Evolutionary conservation across 2,113 vertebrate species (phyloP).

Genomic region (Rostratula benghalensis): DNA sequence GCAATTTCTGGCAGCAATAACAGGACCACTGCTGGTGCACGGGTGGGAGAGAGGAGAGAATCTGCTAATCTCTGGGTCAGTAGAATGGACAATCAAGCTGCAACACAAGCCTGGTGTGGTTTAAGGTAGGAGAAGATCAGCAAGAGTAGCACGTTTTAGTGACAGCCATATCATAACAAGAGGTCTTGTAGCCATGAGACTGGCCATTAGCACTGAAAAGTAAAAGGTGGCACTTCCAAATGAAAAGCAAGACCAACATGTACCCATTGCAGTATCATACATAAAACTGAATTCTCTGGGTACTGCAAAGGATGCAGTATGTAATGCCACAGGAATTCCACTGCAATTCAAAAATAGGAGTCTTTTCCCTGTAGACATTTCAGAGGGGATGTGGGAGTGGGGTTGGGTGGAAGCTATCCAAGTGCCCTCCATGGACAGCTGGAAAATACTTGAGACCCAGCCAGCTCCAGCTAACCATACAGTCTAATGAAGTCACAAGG

Average conservation of each 20-base stretch:
- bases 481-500: conserved; percentile 40
- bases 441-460: conserved; percentile 36
- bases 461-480: conserved; percentile 28
- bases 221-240: background rate
- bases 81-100: background rate
- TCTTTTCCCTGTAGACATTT: conserved; percentile 32
- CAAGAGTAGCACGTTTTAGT: background rate
- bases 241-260: background rate
- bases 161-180: background rate
- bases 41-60: background rate
- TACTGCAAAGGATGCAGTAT: conserved; percentile 17
- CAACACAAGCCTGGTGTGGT: background rate
- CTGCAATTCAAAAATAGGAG: conserved; percentile 65
- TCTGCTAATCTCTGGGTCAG: background rate
- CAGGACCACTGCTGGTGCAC: background rate
- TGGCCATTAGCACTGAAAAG: background rate
- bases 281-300: background rate
- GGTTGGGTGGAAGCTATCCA: conserved; percentile 37
- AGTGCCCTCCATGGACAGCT: conserved; percentile 42
- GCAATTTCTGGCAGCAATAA: background rate
- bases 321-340: conserved; percentile 55
- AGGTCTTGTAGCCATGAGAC: background rate
- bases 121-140: background rate
- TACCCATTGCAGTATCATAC: background rate
- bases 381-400: conserved; percentile 45